Evolutionary conservation across 2,888 invertebrate genomes (phyloP).

Genomic region (Tetragonisca angustula): DNA sequence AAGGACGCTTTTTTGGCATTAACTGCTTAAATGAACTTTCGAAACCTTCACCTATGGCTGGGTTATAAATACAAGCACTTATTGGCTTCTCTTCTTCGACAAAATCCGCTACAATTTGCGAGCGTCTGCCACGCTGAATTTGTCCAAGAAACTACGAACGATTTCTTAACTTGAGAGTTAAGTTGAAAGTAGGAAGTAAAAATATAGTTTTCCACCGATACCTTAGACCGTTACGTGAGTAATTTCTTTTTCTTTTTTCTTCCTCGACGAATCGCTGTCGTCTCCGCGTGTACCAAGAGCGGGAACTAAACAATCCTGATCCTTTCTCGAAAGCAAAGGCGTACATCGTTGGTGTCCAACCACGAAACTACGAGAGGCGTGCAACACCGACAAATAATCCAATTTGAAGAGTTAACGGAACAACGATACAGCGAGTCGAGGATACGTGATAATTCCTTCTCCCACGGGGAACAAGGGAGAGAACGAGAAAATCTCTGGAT

Average conservation of each 20-base stretch:
- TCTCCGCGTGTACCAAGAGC: too few species aligned
- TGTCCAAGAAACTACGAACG: too few species aligned
- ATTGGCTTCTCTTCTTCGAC: neutral
- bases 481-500: conserved; percentile 15
- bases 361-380: conserved; percentile 16
- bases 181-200: neutral
- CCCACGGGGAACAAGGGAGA: neutral
- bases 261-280: neutral
- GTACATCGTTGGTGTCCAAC: neutral
- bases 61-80: conserved; percentile 3
- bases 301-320: neutral
- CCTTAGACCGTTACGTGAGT: neutral
- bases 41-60: neutral
- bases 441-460: conserved; percentile 31
- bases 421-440: conserved; percentile 2
- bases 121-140: too few species aligned
- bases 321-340: neutral
- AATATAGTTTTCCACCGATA: neutral
- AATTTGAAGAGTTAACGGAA: conserved; percentile 48
- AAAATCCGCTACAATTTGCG: neutral
- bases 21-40: neutral
- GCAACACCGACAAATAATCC: conserved; percentile 38
- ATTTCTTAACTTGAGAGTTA: too few species aligned
- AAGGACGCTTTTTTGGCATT: neutral
- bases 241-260: neutral